Conservation (phyloP, 2,113 vertebrate species). For the Passer montanus region DNA sequence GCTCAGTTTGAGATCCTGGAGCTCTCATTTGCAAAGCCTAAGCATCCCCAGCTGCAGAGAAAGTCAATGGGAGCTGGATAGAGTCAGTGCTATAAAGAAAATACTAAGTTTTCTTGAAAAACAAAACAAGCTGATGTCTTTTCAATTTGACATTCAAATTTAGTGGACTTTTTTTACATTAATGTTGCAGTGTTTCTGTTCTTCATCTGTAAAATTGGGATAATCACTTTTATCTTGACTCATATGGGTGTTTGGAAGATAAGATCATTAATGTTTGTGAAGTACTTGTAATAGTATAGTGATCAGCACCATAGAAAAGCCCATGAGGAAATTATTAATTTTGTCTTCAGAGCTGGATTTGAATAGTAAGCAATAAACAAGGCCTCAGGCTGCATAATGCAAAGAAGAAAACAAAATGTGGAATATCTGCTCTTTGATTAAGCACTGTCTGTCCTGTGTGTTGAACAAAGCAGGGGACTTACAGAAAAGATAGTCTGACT, state of each 20-base stretch:
- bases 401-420: slow-evolving; percentile 24
- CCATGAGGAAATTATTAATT: slow-evolving; percentile 66
- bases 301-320: slow-evolving; percentile 49
- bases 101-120: slow-evolving; percentile 4
- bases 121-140: not conserved
- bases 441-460: not conserved
- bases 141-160: slow-evolving; percentile 39
- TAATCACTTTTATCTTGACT: slow-evolving; percentile 38
- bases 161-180: slow-evolving; percentile 1
- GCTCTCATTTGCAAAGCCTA: not conserved
- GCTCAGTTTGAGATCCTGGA: not conserved
- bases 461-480: not conserved
- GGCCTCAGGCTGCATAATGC: slow-evolving; percentile 20
- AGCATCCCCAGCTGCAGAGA: slow-evolving; percentile 26
- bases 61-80: not conserved
- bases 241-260: slow-evolving; percentile 33
- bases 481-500: not conserved
- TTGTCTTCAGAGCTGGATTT: slow-evolving; percentile 48
- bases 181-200: not conserved
- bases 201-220: slow-evolving; percentile 20
- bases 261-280: slow-evolving; percentile 45
- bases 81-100: not conserved
- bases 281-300: slow-evolving; percentile 36
- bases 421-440: slow-evolving; percentile 32
- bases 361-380: slow-evolving; percentile 61